Evolutionary conservation across 2,888 invertebrate species (phyloP).

Genomic region (Arge pagana): DNA sequence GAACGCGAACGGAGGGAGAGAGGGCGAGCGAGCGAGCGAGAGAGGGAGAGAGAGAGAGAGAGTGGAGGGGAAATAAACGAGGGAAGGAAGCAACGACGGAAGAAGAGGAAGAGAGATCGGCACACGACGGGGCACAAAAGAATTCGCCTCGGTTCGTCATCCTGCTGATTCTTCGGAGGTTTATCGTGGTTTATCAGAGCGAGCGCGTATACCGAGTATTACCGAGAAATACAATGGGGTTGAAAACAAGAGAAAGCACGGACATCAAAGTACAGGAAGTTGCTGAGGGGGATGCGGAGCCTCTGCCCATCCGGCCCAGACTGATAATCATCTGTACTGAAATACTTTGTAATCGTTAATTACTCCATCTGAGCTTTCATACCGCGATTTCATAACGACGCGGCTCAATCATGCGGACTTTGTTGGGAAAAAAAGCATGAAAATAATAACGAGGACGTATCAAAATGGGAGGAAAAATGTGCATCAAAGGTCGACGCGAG

Average conservation of each 20-base stretch:
- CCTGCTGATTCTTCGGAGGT: conserved; percentile 1
- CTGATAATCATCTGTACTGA: conserved; percentile 55
- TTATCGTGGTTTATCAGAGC: conserved; percentile 10
- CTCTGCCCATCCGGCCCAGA: conserved; percentile 55
- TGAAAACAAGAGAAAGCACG: conserved; percentile 54
- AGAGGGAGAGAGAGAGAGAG: too few relatives aligned
- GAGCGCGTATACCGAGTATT: conserved; percentile 2
- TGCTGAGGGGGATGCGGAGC: conserved; percentile 46
- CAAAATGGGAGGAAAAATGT: too few relatives aligned
- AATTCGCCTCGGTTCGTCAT: too few relatives aligned
- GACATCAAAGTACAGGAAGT: conserved; percentile 58
- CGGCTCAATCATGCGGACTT: conserved; percentile 1
- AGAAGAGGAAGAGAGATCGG: too few relatives aligned
- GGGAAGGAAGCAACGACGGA: too few relatives aligned
- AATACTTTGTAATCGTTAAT: conserved; percentile 59
- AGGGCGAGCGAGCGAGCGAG: too few relatives aligned
- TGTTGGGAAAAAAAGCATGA: too few relatives aligned
- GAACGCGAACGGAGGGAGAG: too few relatives aligned
- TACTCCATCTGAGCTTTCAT: conserved; percentile 45
- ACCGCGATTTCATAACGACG: conserved; percentile 6
- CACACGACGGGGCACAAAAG: too few relatives aligned
- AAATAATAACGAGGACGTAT: too few relatives aligned
- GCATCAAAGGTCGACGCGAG: too few relatives aligned
- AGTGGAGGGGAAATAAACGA: too few relatives aligned
- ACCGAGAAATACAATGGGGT: conserved; percentile 48